Base-by-base conservation (phyloP, 2,113 vertebrate species). In the Zosterops lateralis region DNA sequence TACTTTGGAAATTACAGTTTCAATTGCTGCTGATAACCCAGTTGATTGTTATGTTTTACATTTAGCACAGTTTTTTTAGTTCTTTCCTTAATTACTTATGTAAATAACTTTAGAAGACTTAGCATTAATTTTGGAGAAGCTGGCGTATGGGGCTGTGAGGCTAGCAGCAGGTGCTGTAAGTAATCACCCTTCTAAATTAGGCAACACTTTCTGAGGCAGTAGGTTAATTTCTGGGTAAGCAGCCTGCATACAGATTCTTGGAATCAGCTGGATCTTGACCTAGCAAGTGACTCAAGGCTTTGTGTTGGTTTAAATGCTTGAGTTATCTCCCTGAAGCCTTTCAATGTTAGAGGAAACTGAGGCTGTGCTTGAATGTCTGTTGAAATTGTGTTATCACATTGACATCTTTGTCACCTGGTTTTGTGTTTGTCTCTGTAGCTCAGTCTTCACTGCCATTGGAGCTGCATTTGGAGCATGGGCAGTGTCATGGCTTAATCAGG, bases 151-250 rank as follows among this genome's bases (percentile, higher is more conserved):
- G 79, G 50, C 91, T 34, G 66, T 0, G 13, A 85, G 92, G 72
- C 84, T 54, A 53, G 94, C 94, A 96, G 96, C 95, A 95, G 96
- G 91, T 94, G 94, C 91, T 95, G 74, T 45, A 90, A 95, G 84
- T 73, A 92, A 96, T 95, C 74, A 67, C 74, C 94, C 81, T 82
- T 84, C 95, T 93, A 95, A 95, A 93, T 91, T 89, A 93, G 93
- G 96, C 66, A 81, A 45, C 58, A 2, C 48, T 94, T 91, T 91
- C 71, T 71, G 76, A 90, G 94, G 78, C 91, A 91, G 89, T 94
- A 83, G 95, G 94, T 96, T 95, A 92, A 95, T 91, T 95, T 87
- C 74, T 87, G 82, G 31, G 84, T 87, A 88, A 95, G 68, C 47
- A 66, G 78, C 81, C 51, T 66, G 78, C 71, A 40, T 70, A 17